phyloP scores from a whole-genome alignment of 2,113 vertebrate species.

The Istiophorus platypterus region DNA sequence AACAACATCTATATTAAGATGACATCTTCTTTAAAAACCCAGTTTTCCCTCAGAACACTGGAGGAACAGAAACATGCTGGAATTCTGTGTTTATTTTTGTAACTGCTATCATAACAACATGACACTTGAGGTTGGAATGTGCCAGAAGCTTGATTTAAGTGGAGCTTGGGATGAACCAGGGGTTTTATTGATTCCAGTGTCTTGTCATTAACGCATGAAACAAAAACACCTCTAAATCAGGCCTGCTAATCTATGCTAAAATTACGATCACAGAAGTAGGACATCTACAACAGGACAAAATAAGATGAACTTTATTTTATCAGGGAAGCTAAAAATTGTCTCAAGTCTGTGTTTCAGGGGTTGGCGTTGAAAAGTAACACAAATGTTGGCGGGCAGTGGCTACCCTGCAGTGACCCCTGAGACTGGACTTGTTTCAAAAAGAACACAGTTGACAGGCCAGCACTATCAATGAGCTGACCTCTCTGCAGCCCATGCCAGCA shows the following conservation, averaged over 20 bases:
- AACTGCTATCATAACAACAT: neutral
- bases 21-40: conserved; percentile 10
- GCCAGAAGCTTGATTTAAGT: neutral
- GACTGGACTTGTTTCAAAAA: conserved; percentile 63
- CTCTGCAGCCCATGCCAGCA: conserved; percentile 67
- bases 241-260: neutral
- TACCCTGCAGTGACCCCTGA: conserved; percentile 66
- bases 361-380: conserved; percentile 56
- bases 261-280: neutral
- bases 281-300: neutral
- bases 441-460: conserved; percentile 72
- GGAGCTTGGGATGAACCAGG: neutral
- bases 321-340: conserved; percentile 15
- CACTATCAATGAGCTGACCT: conserved; percentile 77
- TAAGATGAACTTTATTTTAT: neutral
- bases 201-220: neutral
- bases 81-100: neutral
- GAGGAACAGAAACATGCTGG: neutral
- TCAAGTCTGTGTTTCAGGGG: conserved; percentile 31
- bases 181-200: neutral
- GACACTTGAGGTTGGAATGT: neutral
- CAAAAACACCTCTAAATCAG: neutral
- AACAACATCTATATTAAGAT: conserved; percentile 57
- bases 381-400: conserved; percentile 67
- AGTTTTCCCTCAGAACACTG: neutral